Base-by-base conservation (phyloP, 1,140 invertebrate species). In the Helicoverpa zea region DNA sequence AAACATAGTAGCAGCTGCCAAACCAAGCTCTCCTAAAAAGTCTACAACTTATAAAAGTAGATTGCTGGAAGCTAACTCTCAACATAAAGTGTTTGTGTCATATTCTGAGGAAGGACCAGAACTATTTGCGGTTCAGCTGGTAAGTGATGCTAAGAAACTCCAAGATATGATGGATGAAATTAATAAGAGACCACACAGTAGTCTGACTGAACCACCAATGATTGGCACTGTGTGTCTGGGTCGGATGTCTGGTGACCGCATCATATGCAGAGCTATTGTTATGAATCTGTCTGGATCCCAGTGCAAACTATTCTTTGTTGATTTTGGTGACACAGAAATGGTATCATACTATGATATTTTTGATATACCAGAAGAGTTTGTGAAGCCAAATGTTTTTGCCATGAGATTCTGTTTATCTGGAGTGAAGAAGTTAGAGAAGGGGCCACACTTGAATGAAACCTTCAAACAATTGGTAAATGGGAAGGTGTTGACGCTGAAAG, bases 21-120 rank as follows among this genome's bases (percentile, higher is more conserved):
- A 90, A 80, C 85, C 89, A 64, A 10, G 81, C 16, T 95, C 92
- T 35, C 92, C 92, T 13, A 94, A 90, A 87, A 96, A 91, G 82
- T 96, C 83, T 84, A 95, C 74, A 90, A 96, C 91, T 23, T 97
- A 96, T 79, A 97, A 96, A 82, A 96, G 96, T 61, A 90, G 96
- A 54, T 86, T 96, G 13, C 86, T 97, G 14, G 96, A 96, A 84
- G 87, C 96, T n/a, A 95, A 95, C 80, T 95, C 95, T 2, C 92
- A 95, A 76, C 96, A 98, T 86, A 95, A 96, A 83, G 97, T 97
- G 1, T 96, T 95, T 88, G 96, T 98, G 4, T 97, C 97, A 47
- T 97, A 96, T 89, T 96, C 97, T 16, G 97, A 97, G 87, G 97
- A 98, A 86, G 97, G 97, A 1, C 97, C 97, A 2, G 95, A 96